Base-by-base conservation (phyloP, 1,140 invertebrate species). In the Zeugodacus cucurbitae region DNA sequence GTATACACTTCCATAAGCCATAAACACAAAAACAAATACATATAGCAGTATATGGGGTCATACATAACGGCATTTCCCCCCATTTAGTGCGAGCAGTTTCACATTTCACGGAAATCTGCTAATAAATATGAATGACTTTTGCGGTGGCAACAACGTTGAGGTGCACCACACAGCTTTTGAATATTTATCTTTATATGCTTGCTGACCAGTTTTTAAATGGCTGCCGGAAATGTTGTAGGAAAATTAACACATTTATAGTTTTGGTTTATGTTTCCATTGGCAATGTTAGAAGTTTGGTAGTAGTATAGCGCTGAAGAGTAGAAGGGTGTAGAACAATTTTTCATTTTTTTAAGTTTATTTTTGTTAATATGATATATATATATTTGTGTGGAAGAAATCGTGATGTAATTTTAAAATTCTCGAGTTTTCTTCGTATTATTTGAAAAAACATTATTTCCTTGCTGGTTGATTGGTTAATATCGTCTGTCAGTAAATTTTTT, bases 61-160 rank as follows among this genome's bases (percentile, higher is more conserved):
- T n/a, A 74, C 26, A 62, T 62, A 62, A n/a, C 17, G 58, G 26
- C 67, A 74, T 74, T 74, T 74, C 17, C 67, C 48, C 34, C 3
- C 22, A 22, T 74, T 41, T 74, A 8, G 17, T 74, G 14, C 48
- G 48, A 54, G 48, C 48, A 74, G 34, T 74, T 74, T 74, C 32
- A 74, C 34, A 74, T 74, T 74, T 41, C 34, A 67, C 67, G 67
- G 67, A 74, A 37, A 37, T 74, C 67, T 74, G 34, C 32, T 74
- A 74, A 74, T 74, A 74, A 74, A 74, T 74, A 74, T 74, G 34
- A 74, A 74, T 74, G 67, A 74, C 67, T 74, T 74, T 74, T 74
- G 67, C 5, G 32, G 67, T 41, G 41, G 20, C 41, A 62, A 62
- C 58, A 37, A 41, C 34, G 20, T 74, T 74, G 67, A 74, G 34